These are phyloP conservation scores for Pristionchus mayeri DNA, from an alignment of 2,888 invertebrate genomes.

Conservation along the genomic window DNA sequence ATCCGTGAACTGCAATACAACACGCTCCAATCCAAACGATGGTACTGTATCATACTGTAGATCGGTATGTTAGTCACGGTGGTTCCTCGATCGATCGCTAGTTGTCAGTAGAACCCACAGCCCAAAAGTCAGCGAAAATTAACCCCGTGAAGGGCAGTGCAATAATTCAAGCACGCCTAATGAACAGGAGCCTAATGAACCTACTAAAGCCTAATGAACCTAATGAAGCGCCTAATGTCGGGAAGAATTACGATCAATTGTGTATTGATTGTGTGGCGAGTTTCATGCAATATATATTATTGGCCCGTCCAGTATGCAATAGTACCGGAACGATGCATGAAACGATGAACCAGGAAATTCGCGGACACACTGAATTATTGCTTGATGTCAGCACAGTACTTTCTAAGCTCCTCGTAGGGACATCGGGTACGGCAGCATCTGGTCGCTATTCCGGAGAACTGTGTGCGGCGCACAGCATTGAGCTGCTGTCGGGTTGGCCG, in stretches of 20 bases:
- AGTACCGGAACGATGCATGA: conserved; percentile 6
- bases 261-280: neutral
- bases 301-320: conserved; percentile 16
- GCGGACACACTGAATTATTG: neutral
- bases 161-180: no score
- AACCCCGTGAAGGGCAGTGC: no score
- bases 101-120: no score
- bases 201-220: no score
- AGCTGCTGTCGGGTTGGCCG: conserved; percentile 35
- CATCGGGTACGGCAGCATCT: conserved; percentile 41
- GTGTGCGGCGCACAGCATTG: conserved; percentile 9
- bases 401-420: conserved; percentile 45
- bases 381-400: conserved; percentile 24
- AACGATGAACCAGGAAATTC: neutral
- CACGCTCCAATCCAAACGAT: no score
- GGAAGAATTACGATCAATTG: neutral
- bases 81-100: no score
- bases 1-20: no score
- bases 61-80: no score
- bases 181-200: no score
- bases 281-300: neutral
- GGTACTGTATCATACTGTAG: no score
- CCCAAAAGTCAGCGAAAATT: no score
- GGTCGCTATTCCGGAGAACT: conserved; percentile 20
- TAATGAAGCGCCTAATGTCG: no score